These are phyloP conservation scores for Cyphomyrus plagiostoma DNA, from an alignment of 2,113 vertebrate genomes.

Conservation along the genomic window DNA sequence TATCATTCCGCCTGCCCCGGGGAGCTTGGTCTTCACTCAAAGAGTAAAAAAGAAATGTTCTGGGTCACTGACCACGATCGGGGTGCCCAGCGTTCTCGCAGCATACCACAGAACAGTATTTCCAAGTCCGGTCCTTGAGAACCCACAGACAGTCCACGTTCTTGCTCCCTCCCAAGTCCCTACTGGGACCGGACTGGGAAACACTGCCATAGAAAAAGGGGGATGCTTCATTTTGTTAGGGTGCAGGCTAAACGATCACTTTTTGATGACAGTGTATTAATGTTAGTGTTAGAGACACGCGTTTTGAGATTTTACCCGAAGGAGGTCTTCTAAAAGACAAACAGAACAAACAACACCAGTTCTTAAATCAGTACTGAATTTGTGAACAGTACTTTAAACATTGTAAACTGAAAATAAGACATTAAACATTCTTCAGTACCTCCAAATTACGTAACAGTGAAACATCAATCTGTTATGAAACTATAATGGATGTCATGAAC, in stretches of 20 bases:
- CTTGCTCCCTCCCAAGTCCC: background rate
- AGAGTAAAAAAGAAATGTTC: background rate
- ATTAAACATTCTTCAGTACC: background rate
- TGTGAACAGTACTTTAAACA: background rate
- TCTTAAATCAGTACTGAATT: background rate
- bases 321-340: background rate
- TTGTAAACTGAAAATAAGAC: slow-evolving; percentile 8
- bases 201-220: background rate
- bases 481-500: background rate
- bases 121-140: background rate
- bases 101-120: background rate
- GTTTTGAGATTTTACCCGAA: background rate
- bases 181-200: background rate
- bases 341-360: background rate
- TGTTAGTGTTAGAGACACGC: background rate
- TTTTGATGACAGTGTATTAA: background rate
- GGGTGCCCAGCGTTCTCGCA: background rate
- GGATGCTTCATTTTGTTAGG: background rate
- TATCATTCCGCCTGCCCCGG: background rate
- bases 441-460: slow-evolving; percentile 23
- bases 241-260: background rate
- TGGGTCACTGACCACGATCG: background rate
- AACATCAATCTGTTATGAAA: slow-evolving; percentile 29
- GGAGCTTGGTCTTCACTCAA: background rate
- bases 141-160: background rate